These are phyloP conservation scores for Euleptes europaea DNA, from an alignment of 2,113 vertebrate species.

Conservation along the genomic window DNA sequence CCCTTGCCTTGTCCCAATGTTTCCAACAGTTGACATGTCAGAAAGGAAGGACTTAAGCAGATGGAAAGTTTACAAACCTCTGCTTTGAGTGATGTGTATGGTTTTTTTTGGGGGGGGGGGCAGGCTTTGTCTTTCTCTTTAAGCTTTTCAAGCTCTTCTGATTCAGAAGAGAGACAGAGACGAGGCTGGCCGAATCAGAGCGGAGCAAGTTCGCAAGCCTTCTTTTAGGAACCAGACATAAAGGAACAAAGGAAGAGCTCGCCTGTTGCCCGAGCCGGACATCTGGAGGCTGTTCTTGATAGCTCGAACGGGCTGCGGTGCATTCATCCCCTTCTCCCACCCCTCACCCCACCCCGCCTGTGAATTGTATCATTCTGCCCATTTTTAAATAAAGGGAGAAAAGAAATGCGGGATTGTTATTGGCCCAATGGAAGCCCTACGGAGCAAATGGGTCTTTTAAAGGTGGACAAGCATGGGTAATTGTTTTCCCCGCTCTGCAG, in stretches of 20 bases:
- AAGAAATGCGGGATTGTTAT: background rate
- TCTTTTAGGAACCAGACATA: conserved; percentile 34
- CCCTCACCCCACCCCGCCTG: background rate
- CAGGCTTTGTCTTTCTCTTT: too few relatives aligned
- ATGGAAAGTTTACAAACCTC: too few relatives aligned
- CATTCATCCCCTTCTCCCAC: background rate
- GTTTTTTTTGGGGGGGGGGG: too few relatives aligned
- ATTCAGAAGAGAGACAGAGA: conserved; percentile 48
- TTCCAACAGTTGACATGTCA: too few relatives aligned
- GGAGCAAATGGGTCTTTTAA: background rate
- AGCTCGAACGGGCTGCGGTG: background rate
- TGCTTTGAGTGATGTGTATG: too few relatives aligned
- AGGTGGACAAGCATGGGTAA: conserved; percentile 27
- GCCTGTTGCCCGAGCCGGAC: conserved; percentile 44
- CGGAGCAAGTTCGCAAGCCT: conserved; percentile 7
- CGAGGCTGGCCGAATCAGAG: conserved; percentile 38
- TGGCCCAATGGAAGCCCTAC: accelerated
- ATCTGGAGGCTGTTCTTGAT: conserved; percentile 45
- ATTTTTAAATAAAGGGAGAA: background rate
- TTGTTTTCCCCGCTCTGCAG: background rate
- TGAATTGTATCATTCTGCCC: background rate
- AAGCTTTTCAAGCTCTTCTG: conserved; percentile 30
- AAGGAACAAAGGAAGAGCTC: conserved; percentile 62
- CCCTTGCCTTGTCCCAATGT: too few relatives aligned
- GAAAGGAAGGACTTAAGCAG: too few relatives aligned